phyloP scores from a whole-genome alignment of 2,888 invertebrate species.

The Silvanus unidentatus region DNA sequence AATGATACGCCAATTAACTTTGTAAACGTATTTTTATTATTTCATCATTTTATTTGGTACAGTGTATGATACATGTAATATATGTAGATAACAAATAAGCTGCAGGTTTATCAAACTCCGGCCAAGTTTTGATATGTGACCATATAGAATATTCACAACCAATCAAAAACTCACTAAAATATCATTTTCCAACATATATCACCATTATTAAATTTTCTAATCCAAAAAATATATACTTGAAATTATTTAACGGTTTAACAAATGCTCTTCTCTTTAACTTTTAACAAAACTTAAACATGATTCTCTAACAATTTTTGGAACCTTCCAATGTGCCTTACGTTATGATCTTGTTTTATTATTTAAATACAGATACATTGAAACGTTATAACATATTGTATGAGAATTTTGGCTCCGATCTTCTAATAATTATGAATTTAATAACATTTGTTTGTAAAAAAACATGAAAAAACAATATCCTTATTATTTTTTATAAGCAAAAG shows the following conservation, averaged over 20 bases:
- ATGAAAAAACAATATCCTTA: not conserved
- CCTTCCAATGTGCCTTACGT: too few species aligned
- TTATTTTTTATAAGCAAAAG: conserved; percentile 9
- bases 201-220: conserved; percentile 9
- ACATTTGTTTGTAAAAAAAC: too few species aligned
- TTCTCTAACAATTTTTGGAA: too few species aligned
- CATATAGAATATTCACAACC: conserved; percentile 33
- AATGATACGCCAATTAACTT: conserved; percentile 22
- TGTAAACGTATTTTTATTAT: conserved; percentile 39
- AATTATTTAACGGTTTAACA: too few species aligned
- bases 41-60: conserved; percentile 42
- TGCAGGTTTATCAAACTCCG: conserved; percentile 26
- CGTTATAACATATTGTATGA: too few species aligned
- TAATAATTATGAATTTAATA: too few species aligned
- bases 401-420: too few species aligned
- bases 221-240: not conserved
- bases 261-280: too few species aligned
- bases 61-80: conserved; percentile 44
- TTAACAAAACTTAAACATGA: too few species aligned
- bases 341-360: too few species aligned
- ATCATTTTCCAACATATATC: conserved; percentile 9
- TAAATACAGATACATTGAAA: too few species aligned
- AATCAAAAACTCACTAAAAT: conserved; percentile 28
- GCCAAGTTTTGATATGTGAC: conserved; percentile 39
- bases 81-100: conserved; percentile 39